phyloP scores from a whole-genome alignment of 2,113 vertebrate genomes.

The Hystrix cristata region DNA sequence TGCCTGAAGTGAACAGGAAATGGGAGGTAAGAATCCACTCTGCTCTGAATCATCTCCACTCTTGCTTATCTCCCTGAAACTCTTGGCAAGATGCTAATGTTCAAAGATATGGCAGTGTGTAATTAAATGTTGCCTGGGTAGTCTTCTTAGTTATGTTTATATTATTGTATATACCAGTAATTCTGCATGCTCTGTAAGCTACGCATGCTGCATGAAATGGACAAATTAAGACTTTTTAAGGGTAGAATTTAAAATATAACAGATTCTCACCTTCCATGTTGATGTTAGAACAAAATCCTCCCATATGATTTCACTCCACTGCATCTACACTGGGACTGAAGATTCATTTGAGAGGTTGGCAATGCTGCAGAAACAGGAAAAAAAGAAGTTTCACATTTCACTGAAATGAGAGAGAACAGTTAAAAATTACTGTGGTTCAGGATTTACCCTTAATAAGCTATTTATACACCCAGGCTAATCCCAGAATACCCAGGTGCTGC shows the following conservation, averaged over 20 bases:
- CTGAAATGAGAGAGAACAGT: neutral
- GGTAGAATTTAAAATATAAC: neutral
- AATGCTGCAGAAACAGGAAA: neutral
- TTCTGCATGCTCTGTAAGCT: neutral
- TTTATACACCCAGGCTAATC: neutral
- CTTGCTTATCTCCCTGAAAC: neutral
- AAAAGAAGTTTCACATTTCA: neutral
- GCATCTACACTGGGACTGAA: neutral
- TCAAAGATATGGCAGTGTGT: conserved; percentile 6
- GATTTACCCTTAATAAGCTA: neutral
- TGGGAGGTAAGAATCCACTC: neutral
- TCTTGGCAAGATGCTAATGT: neutral
- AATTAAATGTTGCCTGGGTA: neutral
- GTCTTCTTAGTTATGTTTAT: neutral
- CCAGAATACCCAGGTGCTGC: neutral
- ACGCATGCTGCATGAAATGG: neutral
- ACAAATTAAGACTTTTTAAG: neutral
- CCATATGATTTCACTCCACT: neutral
- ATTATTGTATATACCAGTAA: neutral
- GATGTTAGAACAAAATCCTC: neutral
- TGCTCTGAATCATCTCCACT: neutral
- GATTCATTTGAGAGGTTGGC: neutral
- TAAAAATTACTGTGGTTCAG: neutral
- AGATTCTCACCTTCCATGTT: conserved; percentile 3
- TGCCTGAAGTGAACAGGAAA: neutral